These are phyloP conservation scores for Corythaixoides concolor DNA, from an alignment of 2,113 vertebrate genomes.

Conservation along the genomic window DNA sequence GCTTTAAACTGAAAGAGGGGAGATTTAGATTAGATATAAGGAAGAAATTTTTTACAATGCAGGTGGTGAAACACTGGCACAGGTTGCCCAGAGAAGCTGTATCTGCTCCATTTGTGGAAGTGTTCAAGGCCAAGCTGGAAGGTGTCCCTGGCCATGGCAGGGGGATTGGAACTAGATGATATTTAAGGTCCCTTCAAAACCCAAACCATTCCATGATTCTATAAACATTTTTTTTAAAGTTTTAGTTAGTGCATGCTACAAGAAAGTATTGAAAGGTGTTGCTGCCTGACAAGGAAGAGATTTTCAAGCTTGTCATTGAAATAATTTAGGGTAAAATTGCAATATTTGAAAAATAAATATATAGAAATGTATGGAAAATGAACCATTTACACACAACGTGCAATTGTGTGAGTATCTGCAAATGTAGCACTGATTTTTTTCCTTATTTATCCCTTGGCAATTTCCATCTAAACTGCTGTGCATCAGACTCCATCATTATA, in stretches of 20 bases:
- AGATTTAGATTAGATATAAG: too few species aligned
- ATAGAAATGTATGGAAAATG: neutral
- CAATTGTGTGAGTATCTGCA: conserved; percentile 20
- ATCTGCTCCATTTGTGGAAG: too few species aligned
- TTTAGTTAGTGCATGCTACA: neutral
- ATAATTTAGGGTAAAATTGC: neutral
- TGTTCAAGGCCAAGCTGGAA: too few species aligned
- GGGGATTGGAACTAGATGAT: too few species aligned
- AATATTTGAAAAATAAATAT: neutral
- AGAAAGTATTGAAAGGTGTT: neutral
- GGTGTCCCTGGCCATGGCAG: too few species aligned
- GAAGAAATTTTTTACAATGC: too few species aligned
- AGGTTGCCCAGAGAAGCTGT: too few species aligned
- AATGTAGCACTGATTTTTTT: conserved; percentile 44
- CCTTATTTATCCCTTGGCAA: conserved; percentile 46
- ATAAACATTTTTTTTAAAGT: neutral
- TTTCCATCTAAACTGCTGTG: conserved; percentile 13
- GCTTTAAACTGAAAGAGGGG: too few species aligned
- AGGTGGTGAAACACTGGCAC: too few species aligned
- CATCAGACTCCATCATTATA: conserved; percentile 36
- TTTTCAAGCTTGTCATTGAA: neutral
- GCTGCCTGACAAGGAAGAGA: neutral
- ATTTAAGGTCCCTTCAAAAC: too few species aligned
- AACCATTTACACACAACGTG: neutral
- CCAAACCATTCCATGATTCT: too few species aligned